These are phyloP conservation scores for Galerucella nymphaeae DNA, from an alignment of 2,888 invertebrate genomes.

Conservation along the genomic window DNA sequence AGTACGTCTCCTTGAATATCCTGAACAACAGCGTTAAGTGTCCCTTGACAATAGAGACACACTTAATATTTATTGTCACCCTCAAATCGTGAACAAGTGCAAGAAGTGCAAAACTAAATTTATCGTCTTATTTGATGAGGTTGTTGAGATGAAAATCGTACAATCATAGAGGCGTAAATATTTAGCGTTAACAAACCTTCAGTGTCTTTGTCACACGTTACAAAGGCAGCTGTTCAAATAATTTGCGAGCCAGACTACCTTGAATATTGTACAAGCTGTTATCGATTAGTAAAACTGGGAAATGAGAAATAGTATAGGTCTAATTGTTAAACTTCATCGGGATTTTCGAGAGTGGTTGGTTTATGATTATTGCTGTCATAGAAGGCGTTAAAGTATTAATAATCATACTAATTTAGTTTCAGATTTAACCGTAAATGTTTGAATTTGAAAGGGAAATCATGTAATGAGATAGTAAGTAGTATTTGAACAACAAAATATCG, in stretches of 20 bases:
- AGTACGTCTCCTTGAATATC: not conserved
- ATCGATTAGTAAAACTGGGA: slow-evolving; percentile 17
- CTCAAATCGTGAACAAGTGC: not conserved
- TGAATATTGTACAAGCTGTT: slow-evolving; percentile 24
- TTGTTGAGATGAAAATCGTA: slow-evolving; percentile 26
- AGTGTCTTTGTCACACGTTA: slow-evolving; percentile 24
- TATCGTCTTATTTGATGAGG: slow-evolving; percentile 26
- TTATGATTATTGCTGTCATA: slow-evolving; percentile 6
- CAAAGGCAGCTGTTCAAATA: slow-evolving; percentile 27
- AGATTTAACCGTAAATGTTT: not conserved
- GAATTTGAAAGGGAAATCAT: too few relatives aligned
- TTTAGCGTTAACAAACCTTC: slow-evolving; percentile 27
- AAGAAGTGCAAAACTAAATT: not conserved
- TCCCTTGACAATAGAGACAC: slow-evolving; percentile 1
- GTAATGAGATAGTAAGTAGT: too few relatives aligned
- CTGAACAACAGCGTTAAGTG: not conserved
- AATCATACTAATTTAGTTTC: not conserved
- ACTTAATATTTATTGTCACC: slow-evolving; percentile 20
- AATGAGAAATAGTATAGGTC: slow-evolving; percentile 28
- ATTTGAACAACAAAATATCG: too few relatives aligned
- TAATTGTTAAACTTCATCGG: slow-evolving; percentile 25
- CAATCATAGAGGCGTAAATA: slow-evolving; percentile 27
- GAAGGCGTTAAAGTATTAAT: not conserved
- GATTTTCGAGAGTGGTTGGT: slow-evolving; percentile 6
- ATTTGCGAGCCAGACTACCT: slow-evolving; percentile 30